These are phyloP conservation scores for Malacoraja senta DNA, from an alignment of 2,797 vertebrate genomes.

Conservation along the genomic window DNA sequence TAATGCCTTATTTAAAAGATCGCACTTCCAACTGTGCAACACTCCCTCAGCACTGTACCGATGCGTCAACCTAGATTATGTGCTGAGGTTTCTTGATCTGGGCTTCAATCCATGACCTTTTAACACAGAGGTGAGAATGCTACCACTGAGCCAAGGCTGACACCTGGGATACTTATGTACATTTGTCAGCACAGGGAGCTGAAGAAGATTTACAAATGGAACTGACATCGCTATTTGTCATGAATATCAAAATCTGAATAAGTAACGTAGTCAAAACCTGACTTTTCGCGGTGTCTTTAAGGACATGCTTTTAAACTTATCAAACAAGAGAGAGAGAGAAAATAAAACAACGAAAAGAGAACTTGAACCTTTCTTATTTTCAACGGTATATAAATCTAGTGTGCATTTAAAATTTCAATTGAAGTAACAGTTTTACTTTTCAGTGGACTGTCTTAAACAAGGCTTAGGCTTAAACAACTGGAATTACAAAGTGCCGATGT, in stretches of 20 bases:
- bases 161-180: slow-evolving; percentile 14
- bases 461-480: neutral
- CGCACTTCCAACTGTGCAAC: slow-evolving; percentile 7
- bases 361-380: neutral
- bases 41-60: neutral
- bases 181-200: slow-evolving; percentile 5
- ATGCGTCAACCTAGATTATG: slow-evolving; percentile 9
- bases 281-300: neutral
- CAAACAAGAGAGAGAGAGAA: slow-evolving; percentile 3
- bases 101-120: slow-evolving; percentile 30
- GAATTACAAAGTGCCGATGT: too few relatives aligned
- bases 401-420: neutral
- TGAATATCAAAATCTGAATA: neutral
- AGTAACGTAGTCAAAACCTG: neutral
- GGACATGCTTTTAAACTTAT: neutral
- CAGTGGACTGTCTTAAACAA: neutral
- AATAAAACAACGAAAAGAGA: neutral
- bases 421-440: neutral
- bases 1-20: neutral
- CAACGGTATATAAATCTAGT: neutral
- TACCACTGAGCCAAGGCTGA: slow-evolving; percentile 13
- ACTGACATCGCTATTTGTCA: slow-evolving; percentile 18
- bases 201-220: slow-evolving; percentile 13
- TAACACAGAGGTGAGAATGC: slow-evolving; percentile 26
- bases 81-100: neutral